Conservation (phyloP, 2,797 vertebrate species). For the Galaxias olidus region DNA sequence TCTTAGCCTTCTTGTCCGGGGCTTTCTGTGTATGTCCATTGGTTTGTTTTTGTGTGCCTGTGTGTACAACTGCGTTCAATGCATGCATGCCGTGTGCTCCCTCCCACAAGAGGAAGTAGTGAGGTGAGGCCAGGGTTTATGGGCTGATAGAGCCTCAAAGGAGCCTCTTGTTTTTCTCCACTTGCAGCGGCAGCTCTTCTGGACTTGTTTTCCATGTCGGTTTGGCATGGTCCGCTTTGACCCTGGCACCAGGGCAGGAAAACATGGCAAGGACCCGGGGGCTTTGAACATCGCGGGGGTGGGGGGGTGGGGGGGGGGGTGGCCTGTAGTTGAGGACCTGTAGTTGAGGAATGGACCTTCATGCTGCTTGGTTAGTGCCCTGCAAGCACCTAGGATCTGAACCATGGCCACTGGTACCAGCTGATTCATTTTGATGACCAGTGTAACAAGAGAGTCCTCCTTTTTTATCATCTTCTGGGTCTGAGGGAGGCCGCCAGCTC, state of each 20-base stretch:
- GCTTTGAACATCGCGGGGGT: no score
- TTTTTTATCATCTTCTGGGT: no score
- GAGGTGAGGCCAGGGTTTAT: constrained; percentile 73
- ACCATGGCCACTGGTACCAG: no score
- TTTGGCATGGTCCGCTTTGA: constrained; percentile 66
- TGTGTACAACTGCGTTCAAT: constrained; percentile 5
- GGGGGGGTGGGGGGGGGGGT: no score
- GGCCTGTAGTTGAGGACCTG: constrained; percentile 41
- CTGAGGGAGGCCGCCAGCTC: no score
- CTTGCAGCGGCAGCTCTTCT: constrained; percentile 62
- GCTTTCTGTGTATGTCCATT: constrained; percentile 7
- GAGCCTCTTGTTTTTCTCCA: constrained; percentile 71
- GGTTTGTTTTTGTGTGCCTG: background rate
- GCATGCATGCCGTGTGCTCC: constrained; percentile 22
- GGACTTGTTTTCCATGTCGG: constrained; percentile 66
- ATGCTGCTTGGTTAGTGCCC: constrained; percentile 12
- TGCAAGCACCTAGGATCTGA: no score
- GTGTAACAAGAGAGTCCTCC: no score
- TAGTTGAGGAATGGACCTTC: constrained; percentile 25
- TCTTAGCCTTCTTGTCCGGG: no score
- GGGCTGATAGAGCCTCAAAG: constrained; percentile 67
- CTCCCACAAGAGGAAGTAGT: constrained; percentile 70
- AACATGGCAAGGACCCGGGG: constrained; percentile 63
- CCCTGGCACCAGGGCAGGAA: constrained; percentile 73
- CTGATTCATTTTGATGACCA: no score